Evolutionary conservation across 2,888 invertebrate species (phyloP), one percentile per base, ranked within the genome.

Genomic region (Electrophaes corylata): DNA sequence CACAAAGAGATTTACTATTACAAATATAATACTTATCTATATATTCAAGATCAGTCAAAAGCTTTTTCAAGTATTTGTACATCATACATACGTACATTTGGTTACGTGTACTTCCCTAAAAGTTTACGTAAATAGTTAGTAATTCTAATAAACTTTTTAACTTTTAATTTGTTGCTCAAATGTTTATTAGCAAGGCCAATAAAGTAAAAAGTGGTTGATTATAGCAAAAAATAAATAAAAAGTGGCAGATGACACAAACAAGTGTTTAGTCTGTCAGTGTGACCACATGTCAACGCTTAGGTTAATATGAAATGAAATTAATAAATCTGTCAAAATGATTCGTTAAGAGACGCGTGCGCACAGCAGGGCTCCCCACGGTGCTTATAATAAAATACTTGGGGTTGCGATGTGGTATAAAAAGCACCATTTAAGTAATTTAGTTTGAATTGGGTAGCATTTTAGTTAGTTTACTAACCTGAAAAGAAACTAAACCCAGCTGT

Each of bases 191-290:
- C 31, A n/a, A 6, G 5, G n/a, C 31, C 31, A 31, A n/a, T n/a
- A n/a, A 31, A 31, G 31, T 31, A 2, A 23, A 43, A 46, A 52
- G 35, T 56, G 19, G 41, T 41, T 37, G 14, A 29, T 31, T n/a
- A 4, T 31, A n/a, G n/a, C n/a, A n/a, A n/a, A n/a, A n/a, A n/a
- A n/a, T 31, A n/a, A 1, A 49, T 50, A 59, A 75, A 76, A 74
- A 72, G 68, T 75, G 79, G 78, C 89, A 89, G 82, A 88, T 88
- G 89, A 88, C 73, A 73, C 67, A 77, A 82, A 88, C 87, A 87
- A 76, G 79, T 69, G 72, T 72, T 79, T 81, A 77, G 71, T 83
- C 77, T 87, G 88, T 78, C 78, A 76, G 65, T 65, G 64, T 66
- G 66, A 72, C 76, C 78, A 79, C 78, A 81, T 81, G 77, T 71